phyloP scores from a whole-genome alignment of 2,797 vertebrate genomes.

The Phalanger gymnotis region DNA sequence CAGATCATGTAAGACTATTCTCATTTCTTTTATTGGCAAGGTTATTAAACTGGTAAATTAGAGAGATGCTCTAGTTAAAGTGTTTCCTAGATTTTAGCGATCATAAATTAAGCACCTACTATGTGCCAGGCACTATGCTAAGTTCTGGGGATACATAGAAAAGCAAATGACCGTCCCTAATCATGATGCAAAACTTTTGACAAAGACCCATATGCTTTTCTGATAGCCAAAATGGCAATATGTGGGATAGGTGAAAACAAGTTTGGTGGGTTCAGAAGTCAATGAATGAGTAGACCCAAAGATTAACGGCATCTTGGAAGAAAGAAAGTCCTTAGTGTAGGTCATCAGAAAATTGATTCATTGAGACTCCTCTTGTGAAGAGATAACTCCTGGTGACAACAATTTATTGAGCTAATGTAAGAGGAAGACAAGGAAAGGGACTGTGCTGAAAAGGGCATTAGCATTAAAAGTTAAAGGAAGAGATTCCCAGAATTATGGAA shows the following conservation, averaged over 20 bases:
- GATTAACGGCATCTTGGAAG: neutral
- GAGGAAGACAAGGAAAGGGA: neutral
- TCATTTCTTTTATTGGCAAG: neutral
- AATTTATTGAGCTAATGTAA: neutral
- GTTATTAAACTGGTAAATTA: neutral
- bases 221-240: neutral
- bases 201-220: neutral
- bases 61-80: neutral
- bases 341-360: neutral
- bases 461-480: neutral
- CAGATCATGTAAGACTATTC: neutral
- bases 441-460: neutral
- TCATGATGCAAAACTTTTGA: neutral
- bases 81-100: neutral
- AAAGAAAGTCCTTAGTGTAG: neutral
- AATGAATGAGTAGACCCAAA: neutral
- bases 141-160: neutral
- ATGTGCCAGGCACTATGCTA: neutral
- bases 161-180: neutral
- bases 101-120: neutral
- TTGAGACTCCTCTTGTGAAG: neutral
- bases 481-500: neutral
- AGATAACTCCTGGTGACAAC: neutral
- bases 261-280: neutral
- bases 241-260: neutral